phyloP scores from a whole-genome alignment of 2,888 invertebrate genomes.

The Proisotoma minuta region DNA sequence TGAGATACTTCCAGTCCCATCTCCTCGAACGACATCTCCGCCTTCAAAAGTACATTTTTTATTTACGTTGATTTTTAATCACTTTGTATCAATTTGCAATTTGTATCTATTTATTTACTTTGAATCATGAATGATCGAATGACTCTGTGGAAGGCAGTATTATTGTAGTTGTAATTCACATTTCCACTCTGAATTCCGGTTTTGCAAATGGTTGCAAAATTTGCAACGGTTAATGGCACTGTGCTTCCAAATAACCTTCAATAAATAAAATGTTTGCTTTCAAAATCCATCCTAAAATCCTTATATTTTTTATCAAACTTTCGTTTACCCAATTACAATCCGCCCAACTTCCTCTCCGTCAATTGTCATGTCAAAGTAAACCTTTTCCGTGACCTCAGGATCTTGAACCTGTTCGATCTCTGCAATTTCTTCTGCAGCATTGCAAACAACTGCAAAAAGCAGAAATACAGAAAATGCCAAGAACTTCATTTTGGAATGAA shows the following conservation, averaged over 20 bases:
- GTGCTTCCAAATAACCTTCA: constrained; percentile 91
- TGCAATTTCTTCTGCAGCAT: too few species aligned
- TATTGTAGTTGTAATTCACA: too few species aligned
- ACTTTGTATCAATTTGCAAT: neutral
- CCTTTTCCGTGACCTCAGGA: constrained; percentile 70
- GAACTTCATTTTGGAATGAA: too few species aligned
- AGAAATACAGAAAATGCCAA: too few species aligned
- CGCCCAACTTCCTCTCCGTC: constrained; percentile 65
- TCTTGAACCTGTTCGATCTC: neutral
- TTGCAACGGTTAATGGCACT: constrained; percentile 80
- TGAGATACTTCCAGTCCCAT: neutral
- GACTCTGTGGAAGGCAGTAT: constrained; percentile 82
- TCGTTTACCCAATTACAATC: constrained; percentile 76
- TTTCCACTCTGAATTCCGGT: constrained; percentile 69
- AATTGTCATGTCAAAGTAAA: constrained; percentile 77
- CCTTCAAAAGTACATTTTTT: constrained; percentile 55
- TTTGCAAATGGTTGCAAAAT: constrained; percentile 73
- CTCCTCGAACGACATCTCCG: constrained; percentile 67
- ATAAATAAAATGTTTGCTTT: too few species aligned
- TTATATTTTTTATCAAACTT: too few species aligned
- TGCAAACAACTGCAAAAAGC: too few species aligned
- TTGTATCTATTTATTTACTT: constrained; percentile 56
- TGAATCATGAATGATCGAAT: constrained; percentile 91
- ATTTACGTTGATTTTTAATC: constrained; percentile 1
- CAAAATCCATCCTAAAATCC: too few species aligned